A percentile compares a stretch with the other conserved stretches of the same genome.
Conservation (phyloP, 2,797 vertebrate species). For the Pangasius macronema region DNA sequence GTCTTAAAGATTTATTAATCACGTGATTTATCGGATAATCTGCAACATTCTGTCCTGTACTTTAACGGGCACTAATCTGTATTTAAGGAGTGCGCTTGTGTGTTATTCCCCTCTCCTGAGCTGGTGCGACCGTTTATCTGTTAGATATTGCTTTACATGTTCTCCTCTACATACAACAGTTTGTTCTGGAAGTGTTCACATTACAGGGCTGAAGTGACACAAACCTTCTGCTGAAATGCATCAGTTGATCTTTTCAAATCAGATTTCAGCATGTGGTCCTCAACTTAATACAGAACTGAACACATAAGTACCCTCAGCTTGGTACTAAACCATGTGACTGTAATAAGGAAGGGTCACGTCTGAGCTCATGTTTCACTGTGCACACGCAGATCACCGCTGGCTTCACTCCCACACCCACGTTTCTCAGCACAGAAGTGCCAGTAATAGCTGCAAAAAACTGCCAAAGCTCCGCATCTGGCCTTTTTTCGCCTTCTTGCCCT, state of each 20-base stretch:
- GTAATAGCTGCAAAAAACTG: constrained; percentile 15
- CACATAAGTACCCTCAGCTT: too few species aligned
- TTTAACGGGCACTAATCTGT: constrained; percentile 4
- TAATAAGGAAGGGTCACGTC: background rate
- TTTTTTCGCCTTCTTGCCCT: background rate
- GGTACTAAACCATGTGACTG: background rate
- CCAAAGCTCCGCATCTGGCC: background rate
- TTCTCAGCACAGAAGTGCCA: constrained; percentile 11
- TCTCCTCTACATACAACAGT: background rate
- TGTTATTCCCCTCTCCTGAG: background rate
- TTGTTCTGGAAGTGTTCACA: background rate
- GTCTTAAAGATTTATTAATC: constrained; percentile 38
- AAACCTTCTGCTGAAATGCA: background rate
- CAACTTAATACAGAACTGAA: background rate
- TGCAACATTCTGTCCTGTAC: constrained; percentile 27
- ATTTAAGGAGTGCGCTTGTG: background rate
- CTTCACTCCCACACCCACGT: background rate
- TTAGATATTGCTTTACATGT: constrained; percentile 4
- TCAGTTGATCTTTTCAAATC: background rate
- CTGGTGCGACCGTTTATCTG: background rate
- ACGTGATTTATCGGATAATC: constrained; percentile 43
- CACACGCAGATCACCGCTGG: background rate
- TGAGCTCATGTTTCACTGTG: constrained; percentile 16
- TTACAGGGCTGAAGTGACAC: background rate
- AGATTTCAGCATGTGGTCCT: background rate